These are phyloP conservation scores for Bostrychus sinensis DNA, from an alignment of 2,113 vertebrate species.

Conservation along the genomic window DNA sequence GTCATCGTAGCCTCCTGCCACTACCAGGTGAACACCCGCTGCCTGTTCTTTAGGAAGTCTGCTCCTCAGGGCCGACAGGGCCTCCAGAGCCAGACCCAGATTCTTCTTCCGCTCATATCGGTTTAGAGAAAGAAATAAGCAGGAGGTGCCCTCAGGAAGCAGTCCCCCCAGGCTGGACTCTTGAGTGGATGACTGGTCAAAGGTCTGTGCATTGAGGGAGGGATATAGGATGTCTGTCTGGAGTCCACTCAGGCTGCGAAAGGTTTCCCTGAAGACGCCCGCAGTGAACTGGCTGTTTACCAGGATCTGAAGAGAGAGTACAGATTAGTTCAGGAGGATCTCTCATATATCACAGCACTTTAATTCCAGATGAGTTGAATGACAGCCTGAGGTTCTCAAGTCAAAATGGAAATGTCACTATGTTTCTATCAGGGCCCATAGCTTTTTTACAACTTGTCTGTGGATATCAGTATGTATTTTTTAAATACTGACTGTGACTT, in stretches of 20 bases:
- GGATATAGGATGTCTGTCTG: conserved; percentile 92
- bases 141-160: conserved; percentile 80
- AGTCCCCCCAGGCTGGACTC: conserved; percentile 75
- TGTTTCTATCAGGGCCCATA: conserved; percentile 40
- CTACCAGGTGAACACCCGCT: conserved; percentile 86
- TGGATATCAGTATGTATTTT: conserved; percentile 10
- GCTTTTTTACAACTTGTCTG: conserved; percentile 19
- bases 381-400: conserved; percentile 35
- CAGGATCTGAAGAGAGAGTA: conserved; percentile 77
- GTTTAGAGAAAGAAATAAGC: conserved; percentile 95
- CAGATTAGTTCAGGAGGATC: conserved; percentile 43
- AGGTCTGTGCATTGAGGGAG: conserved; percentile 86
- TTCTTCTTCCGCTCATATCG: conserved; percentile 98
- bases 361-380: conserved; percentile 21
- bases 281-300: conserved; percentile 96
- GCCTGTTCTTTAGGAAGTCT: conserved; percentile 77
- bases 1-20: conserved; percentile 94
- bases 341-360: conserved; percentile 35
- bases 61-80: conserved; percentile 80
- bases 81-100: conserved; percentile 84
- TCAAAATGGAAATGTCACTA: conserved; percentile 52
- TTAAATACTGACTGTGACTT: conserved; percentile 19
- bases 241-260: conserved; percentile 82
- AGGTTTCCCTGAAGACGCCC: conserved; percentile 88
- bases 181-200: conserved; percentile 78